Evolutionary conservation across 2,113 vertebrate genomes (phyloP), one percentile per base, ranked within the genome.

Genomic region (Glaucidium brasilianum): DNA sequence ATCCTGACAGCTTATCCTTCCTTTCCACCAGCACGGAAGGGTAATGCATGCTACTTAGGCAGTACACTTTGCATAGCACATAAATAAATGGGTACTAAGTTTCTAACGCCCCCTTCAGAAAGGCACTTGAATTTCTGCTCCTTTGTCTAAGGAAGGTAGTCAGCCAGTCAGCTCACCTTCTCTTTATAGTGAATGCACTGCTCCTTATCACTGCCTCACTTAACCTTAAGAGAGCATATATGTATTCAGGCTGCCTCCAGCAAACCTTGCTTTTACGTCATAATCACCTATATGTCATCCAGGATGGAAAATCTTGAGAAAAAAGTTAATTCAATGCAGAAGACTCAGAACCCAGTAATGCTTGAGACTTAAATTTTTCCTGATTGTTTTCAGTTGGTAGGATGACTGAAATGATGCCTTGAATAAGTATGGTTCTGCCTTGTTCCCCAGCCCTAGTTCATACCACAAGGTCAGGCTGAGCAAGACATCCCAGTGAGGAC

Each of bases 41-140:
- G 23, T 22, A 32, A 63, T 1, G 11, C 34, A n/a, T 2, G 4
- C 50, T 41, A 55, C 19, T 29, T 29, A 39, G 0, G 9, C 60
- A 9, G 11, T 3, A 14, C 3, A 27, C 34, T 22, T 30, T 30
- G 49, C 49, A 6, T 1, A 34, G 19, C 16, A 32, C 4, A 23
- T 10, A n/a, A 27, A 73, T 10, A 8, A 26, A 32, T 3, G 22
- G 32, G 39, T 30, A 35, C 35, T 6, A 58, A 27, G 25, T 34
- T 60, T 21, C 50, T 39, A 55, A 77, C 21, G 30, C 17, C 10
- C 25, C 37, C 49, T 74, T 62, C 47, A 73, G 53, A 62, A 71
- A 73, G 10, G 37, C 53, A 58, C 43, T 58, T 32, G 8, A 52
- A 52, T 67, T 86, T n/a, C 64, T 52, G 19, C 49, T 79, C 20